These are phyloP conservation scores for Ursus arctos DNA, from an alignment of 2,113 vertebrate genomes.

Conservation along the genomic window DNA sequence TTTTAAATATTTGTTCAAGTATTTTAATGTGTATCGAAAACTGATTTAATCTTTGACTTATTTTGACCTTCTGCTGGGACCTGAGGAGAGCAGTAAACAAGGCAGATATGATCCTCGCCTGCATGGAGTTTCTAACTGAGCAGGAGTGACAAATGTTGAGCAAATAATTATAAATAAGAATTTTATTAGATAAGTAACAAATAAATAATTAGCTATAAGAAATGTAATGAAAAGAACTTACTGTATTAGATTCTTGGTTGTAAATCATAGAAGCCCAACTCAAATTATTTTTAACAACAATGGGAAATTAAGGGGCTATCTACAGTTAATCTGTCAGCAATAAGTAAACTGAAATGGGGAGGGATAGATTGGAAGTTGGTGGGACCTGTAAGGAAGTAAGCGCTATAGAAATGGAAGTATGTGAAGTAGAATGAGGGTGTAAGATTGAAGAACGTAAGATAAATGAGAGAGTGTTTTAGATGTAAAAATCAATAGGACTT, in stretches of 20 bases:
- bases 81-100: background rate
- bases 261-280: background rate
- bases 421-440: background rate
- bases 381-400: background rate
- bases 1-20: background rate
- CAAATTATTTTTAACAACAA: background rate
- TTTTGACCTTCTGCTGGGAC: background rate
- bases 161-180: background rate
- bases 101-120: background rate
- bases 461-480: background rate
- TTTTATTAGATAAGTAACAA: background rate
- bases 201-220: background rate
- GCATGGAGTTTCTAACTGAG: background rate
- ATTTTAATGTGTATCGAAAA: slow-evolving; percentile 8
- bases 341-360: background rate
- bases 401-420: background rate
- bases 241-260: background rate
- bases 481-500: background rate
- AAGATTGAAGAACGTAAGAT: background rate
- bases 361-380: background rate
- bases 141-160: background rate
- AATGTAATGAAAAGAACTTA: background rate
- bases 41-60: background rate
- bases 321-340: background rate
- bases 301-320: background rate